A percentile compares a stretch with the other conserved stretches of the same genome.
Evolutionary conservation across 1,140 invertebrate species (phyloP).

Genomic region (Hirudo medicinalis): DNA sequence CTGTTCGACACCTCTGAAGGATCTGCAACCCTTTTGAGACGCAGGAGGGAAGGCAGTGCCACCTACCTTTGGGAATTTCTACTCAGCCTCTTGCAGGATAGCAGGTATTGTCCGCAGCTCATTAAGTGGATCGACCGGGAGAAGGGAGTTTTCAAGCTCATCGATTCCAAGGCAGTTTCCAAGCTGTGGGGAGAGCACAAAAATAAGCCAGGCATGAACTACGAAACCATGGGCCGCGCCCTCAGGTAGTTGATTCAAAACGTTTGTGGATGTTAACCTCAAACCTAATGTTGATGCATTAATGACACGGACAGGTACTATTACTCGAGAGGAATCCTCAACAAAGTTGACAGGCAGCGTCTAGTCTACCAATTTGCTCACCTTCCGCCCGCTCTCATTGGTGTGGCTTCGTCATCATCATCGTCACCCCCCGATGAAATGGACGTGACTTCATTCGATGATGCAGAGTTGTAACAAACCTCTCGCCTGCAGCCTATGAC

Average conservation of each 20-base stretch:
- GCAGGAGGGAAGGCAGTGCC: not conserved
- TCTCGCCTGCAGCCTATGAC: no score
- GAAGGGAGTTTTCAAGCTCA: conserved; percentile 93
- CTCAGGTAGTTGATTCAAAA: conserved; percentile 51
- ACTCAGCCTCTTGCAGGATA: conserved; percentile 86
- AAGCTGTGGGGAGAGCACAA: conserved; percentile 96
- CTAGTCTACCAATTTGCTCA: conserved; percentile 99
- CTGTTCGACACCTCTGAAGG: not conserved
- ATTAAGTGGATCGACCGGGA: conserved; percentile 99
- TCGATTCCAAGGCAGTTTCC: conserved; percentile 96
- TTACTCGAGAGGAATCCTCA: conserved; percentile 94
- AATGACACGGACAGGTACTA: conserved; percentile 62
- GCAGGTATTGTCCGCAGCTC: conserved; percentile 90
- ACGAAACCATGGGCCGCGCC: conserved; percentile 97
- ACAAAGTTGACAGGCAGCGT: conserved; percentile 96
- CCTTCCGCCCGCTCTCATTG: conserved; percentile 92
- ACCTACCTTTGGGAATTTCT: conserved; percentile 95
- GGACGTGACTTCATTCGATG: not conserved
- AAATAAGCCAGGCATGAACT: conserved; percentile 99
- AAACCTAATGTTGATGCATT: no score
- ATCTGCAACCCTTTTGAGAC: not conserved
- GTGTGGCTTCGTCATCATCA: conserved; percentile 61
- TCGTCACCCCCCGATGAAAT: not conserved
- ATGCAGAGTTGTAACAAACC: no score
- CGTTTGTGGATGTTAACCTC: not conserved